These are phyloP conservation scores for Rhingia rostrata DNA, from an alignment of 2,888 invertebrate species.

Conservation along the genomic window DNA sequence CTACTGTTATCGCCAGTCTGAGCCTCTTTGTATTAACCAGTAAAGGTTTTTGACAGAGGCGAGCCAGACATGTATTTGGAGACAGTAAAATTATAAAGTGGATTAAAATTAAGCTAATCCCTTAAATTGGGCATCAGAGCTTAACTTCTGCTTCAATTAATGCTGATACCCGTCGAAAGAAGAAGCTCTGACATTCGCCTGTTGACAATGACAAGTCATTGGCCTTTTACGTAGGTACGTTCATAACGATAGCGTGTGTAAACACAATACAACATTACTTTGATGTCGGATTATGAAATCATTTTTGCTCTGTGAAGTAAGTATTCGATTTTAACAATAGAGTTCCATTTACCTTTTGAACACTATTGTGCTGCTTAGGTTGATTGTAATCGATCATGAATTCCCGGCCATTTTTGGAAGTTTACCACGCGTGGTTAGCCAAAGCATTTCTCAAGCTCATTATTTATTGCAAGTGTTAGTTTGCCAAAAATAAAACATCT, in stretches of 20 bases:
- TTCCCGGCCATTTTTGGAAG: no score
- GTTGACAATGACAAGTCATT: conserved; percentile 36
- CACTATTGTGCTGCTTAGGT: no score
- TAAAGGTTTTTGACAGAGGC: neutral
- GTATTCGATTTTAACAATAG: no score
- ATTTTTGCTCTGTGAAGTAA: neutral
- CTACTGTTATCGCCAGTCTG: neutral
- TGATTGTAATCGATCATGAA: no score
- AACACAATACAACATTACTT: no score
- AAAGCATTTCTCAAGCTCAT: no score
- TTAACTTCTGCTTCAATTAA: neutral
- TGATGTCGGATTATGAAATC: neutral
- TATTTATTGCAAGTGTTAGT: no score
- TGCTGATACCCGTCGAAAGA: conserved; percentile 13
- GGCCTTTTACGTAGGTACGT: conserved; percentile 11
- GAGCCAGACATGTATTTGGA: neutral
- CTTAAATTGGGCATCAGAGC: neutral
- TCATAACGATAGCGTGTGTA: no score
- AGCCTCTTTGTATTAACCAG: neutral
- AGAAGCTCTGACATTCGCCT: conserved; percentile 2
- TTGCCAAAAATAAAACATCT: no score
- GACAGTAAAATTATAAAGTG: neutral
- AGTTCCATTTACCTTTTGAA: no score
- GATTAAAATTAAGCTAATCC: conserved; percentile 44
- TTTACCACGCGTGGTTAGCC: no score